Conservation (phyloP, 2,797 vertebrate genomes). For the Pelodytes ibericus region DNA sequence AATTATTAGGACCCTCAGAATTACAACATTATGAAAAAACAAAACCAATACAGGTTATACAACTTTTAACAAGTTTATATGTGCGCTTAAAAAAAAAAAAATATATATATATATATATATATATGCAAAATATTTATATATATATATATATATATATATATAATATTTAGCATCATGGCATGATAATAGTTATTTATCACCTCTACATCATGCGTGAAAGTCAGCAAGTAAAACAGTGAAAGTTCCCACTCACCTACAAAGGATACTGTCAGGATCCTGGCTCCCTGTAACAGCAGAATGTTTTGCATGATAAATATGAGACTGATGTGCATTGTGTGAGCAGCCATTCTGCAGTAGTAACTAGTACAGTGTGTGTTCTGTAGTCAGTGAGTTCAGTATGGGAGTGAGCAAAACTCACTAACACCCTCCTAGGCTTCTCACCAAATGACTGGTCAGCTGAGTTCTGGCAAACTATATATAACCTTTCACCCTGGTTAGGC, state of each 20-base stretch:
- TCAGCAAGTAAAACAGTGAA: neutral
- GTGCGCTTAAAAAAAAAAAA: no score
- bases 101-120: no score
- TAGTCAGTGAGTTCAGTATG: neutral
- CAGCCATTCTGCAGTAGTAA: neutral
- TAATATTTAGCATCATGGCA: no score
- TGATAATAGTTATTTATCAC: no score
- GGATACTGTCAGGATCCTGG: constrained; percentile 50
- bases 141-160: no score
- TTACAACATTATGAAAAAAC: no score
- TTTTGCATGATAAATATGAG: neutral
- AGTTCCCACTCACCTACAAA: constrained; percentile 42
- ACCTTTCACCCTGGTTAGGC: no score
- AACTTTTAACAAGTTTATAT: no score
- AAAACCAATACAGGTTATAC: no score
- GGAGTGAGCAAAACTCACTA: neutral
- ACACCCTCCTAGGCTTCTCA: neutral
- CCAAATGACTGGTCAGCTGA: neutral
- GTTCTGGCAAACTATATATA: neutral
- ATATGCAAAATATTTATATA: no score
- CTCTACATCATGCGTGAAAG: no score
- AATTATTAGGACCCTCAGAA: no score
- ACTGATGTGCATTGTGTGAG: neutral
- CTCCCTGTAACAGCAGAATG: constrained; percentile 22
- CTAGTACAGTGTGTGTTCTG: neutral